Conservation (phyloP, 1,140 invertebrate species). For the Aporrectodea caliginosa region DNA sequence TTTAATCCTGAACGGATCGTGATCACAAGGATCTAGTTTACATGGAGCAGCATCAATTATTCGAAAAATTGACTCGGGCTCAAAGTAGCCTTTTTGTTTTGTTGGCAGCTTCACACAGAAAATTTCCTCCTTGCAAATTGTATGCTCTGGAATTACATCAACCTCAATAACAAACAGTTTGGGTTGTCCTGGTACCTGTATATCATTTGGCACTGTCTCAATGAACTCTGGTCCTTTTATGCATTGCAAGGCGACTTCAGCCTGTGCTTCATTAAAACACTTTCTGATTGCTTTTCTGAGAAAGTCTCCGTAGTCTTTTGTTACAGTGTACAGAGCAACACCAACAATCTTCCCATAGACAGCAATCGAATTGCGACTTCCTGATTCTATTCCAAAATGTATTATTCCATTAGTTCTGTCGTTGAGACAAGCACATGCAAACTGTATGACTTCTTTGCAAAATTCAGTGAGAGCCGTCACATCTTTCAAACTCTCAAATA, state of each 20-base stretch:
- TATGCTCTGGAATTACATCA: slow-evolving; percentile 11
- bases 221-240: slow-evolving; percentile 13
- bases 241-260: slow-evolving; percentile 14
- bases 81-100: background rate
- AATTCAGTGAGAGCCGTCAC: background rate
- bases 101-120: slow-evolving; percentile 20
- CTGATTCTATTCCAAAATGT: slow-evolving; percentile 16
- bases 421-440: slow-evolving; percentile 19
- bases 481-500: background rate
- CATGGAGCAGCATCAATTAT: background rate
- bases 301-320: background rate
- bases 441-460: background rate
- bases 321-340: background rate
- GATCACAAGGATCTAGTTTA: background rate
- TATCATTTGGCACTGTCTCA: background rate
- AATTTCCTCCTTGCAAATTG: slow-evolving; percentile 17
- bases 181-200: background rate
- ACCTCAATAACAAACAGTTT: slow-evolving; percentile 18
- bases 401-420: slow-evolving; percentile 23
- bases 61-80: slow-evolving; percentile 2
- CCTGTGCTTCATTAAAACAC: slow-evolving; percentile 8
- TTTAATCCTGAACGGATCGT: slow-evolving; percentile 1
- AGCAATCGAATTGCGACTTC: background rate
- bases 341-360: slow-evolving; percentile 8
- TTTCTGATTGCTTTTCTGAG: slow-evolving; percentile 1